Percentiles rank a stretch among this genome's conserved stretches.
Evolutionary conservation across 2,888 invertebrate genomes (phyloP).

Genomic region (Ochropleura plecta): DNA sequence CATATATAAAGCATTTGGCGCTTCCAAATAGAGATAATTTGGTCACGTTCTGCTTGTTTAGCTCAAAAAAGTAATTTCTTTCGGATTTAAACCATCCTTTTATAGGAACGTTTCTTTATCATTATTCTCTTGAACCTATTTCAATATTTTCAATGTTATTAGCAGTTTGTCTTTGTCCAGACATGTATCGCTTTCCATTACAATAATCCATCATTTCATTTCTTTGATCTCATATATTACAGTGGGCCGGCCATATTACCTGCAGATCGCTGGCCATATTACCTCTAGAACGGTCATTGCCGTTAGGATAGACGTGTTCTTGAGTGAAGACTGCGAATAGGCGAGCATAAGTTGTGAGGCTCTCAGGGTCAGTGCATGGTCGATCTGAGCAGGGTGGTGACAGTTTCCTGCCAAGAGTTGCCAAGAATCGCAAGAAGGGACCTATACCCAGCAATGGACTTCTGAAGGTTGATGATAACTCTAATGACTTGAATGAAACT

Average conservation of each 20-base stretch:
- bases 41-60: not conserved
- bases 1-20: conserved; percentile 13
- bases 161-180: not conserved
- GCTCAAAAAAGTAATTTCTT: not conserved
- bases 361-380: too few species aligned
- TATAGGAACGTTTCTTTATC: not conserved
- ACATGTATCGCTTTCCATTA: not conserved
- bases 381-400: too few species aligned
- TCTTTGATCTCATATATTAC: not conserved
- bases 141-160: not conserved
- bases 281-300: too few species aligned
- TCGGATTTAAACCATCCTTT: not conserved
- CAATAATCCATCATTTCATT: not conserved
- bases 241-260: not conserved
- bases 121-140: not conserved
- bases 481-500: too few species aligned
- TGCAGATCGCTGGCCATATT: too few species aligned
- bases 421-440: too few species aligned
- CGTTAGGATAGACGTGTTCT: too few species aligned
- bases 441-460: too few species aligned
- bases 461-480: too few species aligned
- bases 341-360: too few species aligned
- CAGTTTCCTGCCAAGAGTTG: too few species aligned
- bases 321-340: too few species aligned
- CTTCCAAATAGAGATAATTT: not conserved